phyloP scores from a whole-genome alignment of 1,140 invertebrate genomes.

The Drosophila nannoptera region DNA sequence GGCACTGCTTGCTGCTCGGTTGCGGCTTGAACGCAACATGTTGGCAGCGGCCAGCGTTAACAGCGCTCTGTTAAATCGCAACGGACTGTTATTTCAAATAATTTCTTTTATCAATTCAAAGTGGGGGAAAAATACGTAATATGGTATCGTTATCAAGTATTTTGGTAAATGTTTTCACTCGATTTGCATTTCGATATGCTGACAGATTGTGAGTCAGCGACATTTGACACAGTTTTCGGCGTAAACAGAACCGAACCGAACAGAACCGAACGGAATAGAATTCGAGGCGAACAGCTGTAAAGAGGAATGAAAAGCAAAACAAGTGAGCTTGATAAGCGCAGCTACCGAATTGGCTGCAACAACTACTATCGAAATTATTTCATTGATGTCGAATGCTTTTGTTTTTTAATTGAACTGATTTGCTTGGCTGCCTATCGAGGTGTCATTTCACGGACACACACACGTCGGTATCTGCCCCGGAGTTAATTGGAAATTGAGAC shows the following conservation, averaged over 20 bases:
- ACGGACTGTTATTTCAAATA: slow-evolving; percentile 11
- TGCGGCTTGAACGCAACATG: slow-evolving; percentile 45
- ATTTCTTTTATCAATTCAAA: slow-evolving; percentile 4
- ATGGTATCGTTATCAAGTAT: slow-evolving; percentile 4
- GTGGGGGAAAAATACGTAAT: slow-evolving; percentile 19
- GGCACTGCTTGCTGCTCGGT: slow-evolving; percentile 44
- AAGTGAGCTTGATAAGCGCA: slow-evolving; percentile 52
- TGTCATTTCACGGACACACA: slow-evolving; percentile 8
- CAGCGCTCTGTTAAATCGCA: slow-evolving; percentile 28
- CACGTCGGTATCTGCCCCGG: slow-evolving; percentile 40
- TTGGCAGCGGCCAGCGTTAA: slow-evolving; percentile 26
- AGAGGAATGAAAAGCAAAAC: neutral
- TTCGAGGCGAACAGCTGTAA: slow-evolving; percentile 18
- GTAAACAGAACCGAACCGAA: too few relatives aligned
- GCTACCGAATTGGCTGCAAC: slow-evolving; percentile 54
- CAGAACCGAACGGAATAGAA: too few relatives aligned
- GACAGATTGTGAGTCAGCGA: slow-evolving; percentile 46
- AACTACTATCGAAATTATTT: slow-evolving; percentile 31
- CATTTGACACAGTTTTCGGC: slow-evolving; percentile 39
- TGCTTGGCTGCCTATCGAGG: slow-evolving; percentile 38
- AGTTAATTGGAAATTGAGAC: slow-evolving; percentile 69
- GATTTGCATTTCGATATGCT: slow-evolving; percentile 30
- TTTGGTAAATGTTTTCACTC: slow-evolving; percentile 2
- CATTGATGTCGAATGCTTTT: slow-evolving; percentile 58
- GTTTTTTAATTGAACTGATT: slow-evolving; percentile 43